Evolutionary conservation across 2,113 vertebrate genomes (phyloP), one percentile per base, ranked within the genome.

Genomic region (Sisor rabdophorus): DNA sequence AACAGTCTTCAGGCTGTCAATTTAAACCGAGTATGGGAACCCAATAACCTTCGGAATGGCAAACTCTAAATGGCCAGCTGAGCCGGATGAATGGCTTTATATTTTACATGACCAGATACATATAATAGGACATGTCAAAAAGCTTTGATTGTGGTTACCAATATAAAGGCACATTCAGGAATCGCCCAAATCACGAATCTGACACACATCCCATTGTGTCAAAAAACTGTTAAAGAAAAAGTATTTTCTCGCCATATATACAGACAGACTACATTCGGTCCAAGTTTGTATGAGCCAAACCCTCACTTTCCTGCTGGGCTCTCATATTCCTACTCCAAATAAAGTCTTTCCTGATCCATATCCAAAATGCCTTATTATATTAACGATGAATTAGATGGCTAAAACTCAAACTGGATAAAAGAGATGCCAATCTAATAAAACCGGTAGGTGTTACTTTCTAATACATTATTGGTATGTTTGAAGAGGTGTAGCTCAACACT

Each of bases 251-350:
- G 83, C 83, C 80, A 68, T 75, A 68, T 44, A 77, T 82, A 84
- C 82, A 82, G 84, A 83, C 80, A 32, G 48, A 85, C 73, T 74
- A 74, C 61, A 20, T 71, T 53, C 84, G 32, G 69, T 78, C 80
- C 86, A 88, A 87, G 86, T 87, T 83, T 52, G 82, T 74, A 47
- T 44, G 53, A 65, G 86, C 79, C 76, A 86, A 85, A 88, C 85
- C 86, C 82, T 74, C 8, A 6, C 44, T 44, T 7, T 15, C 1
- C 8, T 58, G 83, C 82, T 87, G 86, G 74, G 5, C 64, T 71
- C 70, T 11, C 11, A 69, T 61, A 61, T 11, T 30, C 75, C 74
- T 32, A 15, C 12, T 84, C 86, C 84, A 88, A 79, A 86, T 87
- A 83, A 85, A 84, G 16, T 77, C 59, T 67, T 79, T 87, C 86